Evolutionary conservation across 2,888 invertebrate species (phyloP).

Genomic region (Macaria notata): DNA sequence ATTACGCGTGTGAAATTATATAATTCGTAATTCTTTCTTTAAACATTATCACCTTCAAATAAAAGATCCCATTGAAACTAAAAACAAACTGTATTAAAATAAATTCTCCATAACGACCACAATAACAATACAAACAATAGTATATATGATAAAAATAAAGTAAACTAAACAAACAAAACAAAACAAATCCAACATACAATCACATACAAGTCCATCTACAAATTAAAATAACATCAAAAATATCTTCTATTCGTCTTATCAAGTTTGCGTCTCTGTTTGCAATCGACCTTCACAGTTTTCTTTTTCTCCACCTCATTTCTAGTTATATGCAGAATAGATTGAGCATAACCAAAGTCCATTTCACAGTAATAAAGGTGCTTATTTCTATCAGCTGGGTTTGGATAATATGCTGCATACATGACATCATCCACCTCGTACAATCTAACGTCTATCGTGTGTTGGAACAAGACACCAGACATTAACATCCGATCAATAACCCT

Average conservation of each 20-base stretch:
- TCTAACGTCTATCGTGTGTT: slow-evolving; percentile 64
- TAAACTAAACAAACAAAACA: background rate
- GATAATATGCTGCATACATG: slow-evolving; percentile 63
- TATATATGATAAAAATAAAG: background rate
- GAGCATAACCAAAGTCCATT: slow-evolving; percentile 65
- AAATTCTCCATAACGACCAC: too few relatives aligned
- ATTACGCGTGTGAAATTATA: too few relatives aligned
- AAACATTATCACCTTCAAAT: too few relatives aligned
- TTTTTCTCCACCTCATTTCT: slow-evolving; percentile 52
- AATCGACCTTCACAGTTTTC: slow-evolving; percentile 56
- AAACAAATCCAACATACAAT: slow-evolving; percentile 9
- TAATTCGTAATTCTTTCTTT: too few relatives aligned
- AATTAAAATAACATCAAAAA: slow-evolving; percentile 40
- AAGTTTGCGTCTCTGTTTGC: slow-evolving; percentile 58
- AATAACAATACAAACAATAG: background rate
- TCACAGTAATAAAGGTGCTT: slow-evolving; percentile 82
- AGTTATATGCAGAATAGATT: slow-evolving; percentile 65
- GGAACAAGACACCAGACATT: slow-evolving; percentile 55
- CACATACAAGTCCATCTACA: background rate
- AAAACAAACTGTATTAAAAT: too few relatives aligned
- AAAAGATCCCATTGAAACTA: too few relatives aligned
- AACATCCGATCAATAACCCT: slow-evolving; percentile 65
- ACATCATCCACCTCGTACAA: slow-evolving; percentile 61
- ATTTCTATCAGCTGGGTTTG: slow-evolving; percentile 70
- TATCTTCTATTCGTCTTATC: slow-evolving; percentile 54